Base-by-base conservation (phyloP, 2,888 invertebrate genomes). In the Serrognathus titanus region DNA sequence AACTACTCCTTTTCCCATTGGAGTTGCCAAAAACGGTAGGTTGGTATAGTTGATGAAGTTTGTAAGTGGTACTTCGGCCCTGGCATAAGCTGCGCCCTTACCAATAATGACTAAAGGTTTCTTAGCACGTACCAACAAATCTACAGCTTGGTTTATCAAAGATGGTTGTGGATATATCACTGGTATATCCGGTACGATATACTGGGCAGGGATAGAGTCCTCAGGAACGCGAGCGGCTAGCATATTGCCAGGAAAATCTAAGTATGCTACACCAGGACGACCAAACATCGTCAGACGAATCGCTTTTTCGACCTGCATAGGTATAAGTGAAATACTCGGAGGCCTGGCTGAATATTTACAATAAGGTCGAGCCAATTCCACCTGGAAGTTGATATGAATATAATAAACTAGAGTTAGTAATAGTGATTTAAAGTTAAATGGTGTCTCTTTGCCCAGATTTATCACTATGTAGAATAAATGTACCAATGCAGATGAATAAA, bases 271-370 rank as follows among this genome's bases (percentile, higher is more conserved):
- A 63, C 97, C 97, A 10, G 97, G 96, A 54, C 96, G 83, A 7
- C 97, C 97, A 69, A 88, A 90, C 41, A 87, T 86, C 4, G 92
- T 83, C 52, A 87, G 81, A 11, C 97, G 84, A 2, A 95, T 87
- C 0, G 97, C 97, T 79, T 92, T 94, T 79, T 96, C 96, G 2
- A 97, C 90, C 75, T 93, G 94, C 65, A 87, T 81, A 0, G 97
- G 96, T 67, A 97, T 94, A 53, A 93, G 82, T 0, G 85, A 79
- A 1, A 91, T 83, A 12, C 87, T 88, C 3, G 94, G 88, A 0
- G 97, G 97, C 40, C 97, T 84, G 0, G 90, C 94, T 1, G 93
- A 83, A 75, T 94, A 95, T 80, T 98, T 98, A 78, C 93, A 92
- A 74, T 92, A 94, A 3, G 89, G 84, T n/a, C 92, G 85, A 55